Conservation (phyloP, 2,113 vertebrate genomes). For the Corvus moneduloides region DNA sequence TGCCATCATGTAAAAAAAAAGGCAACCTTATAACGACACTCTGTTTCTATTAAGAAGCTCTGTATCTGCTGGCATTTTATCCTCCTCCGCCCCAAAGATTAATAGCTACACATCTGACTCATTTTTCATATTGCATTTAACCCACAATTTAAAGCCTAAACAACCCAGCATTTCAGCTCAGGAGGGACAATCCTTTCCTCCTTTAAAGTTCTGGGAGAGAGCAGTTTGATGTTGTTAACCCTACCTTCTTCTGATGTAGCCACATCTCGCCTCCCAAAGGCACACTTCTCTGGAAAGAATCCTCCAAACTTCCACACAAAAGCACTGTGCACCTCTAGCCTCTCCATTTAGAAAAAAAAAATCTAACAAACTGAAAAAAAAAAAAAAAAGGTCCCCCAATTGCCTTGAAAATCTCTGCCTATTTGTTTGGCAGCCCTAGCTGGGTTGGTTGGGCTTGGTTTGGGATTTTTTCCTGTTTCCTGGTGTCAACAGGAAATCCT, state of each 20-base stretch:
- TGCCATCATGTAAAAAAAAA: background rate
- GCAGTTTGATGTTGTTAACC: background rate
- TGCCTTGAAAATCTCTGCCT: constrained; percentile 30
- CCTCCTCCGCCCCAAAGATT: constrained; percentile 57
- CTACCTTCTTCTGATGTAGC: constrained; percentile 58
- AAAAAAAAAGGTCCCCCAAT: background rate
- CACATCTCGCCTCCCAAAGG: constrained; percentile 34
- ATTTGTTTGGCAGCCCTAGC: constrained; percentile 22
- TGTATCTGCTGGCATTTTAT: constrained; percentile 55
- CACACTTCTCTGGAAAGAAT: constrained; percentile 51
- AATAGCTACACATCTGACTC: constrained; percentile 57
- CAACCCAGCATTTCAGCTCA: constrained; percentile 20
- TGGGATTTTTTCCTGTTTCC: background rate
- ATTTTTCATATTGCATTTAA: constrained; percentile 58
- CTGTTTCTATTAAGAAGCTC: constrained; percentile 56
- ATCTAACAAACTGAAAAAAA: background rate
- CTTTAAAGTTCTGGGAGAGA: background rate
- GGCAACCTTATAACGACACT: constrained; percentile 31
- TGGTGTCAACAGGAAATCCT: constrained; percentile 63
- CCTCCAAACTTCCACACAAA: constrained; percentile 49
- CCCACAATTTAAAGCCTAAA: constrained; percentile 48
- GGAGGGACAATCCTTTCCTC: background rate
- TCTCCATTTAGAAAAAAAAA: background rate
- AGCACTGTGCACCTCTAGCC: constrained; percentile 13
- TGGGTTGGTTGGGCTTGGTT: background rate